Conservation (phyloP, 2,113 vertebrate genomes). For the Dissostichus mawsoni region DNA sequence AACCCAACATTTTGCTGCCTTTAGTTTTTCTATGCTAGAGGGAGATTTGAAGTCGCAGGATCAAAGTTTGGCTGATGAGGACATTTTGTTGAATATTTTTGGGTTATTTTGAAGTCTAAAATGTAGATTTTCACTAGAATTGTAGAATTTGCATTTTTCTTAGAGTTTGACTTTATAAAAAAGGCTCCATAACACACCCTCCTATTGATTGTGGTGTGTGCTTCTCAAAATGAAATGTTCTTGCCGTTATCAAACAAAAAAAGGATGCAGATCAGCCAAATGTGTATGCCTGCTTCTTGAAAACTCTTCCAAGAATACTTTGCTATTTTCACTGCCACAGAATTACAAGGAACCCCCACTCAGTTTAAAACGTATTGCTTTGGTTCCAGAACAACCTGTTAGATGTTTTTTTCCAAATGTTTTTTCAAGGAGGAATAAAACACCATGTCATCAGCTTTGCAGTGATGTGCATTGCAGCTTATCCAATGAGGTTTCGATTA, state of each 20-base stretch:
- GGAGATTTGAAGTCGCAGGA: constrained; percentile 9
- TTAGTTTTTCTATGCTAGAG: neutral
- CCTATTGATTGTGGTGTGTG: neutral
- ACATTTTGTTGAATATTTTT: constrained; percentile 1
- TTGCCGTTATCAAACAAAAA: neutral
- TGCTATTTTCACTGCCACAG: constrained; percentile 37
- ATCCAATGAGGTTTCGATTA: neutral
- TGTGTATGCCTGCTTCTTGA: constrained; percentile 28
- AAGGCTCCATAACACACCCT: neutral
- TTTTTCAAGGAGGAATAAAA: neutral
- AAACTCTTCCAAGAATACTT: neutral
- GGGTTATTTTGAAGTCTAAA: constrained; percentile 3
- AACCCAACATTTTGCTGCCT: neutral
- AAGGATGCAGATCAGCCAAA: neutral
- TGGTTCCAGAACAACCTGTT: neutral
- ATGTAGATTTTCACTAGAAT: constrained; percentile 1
- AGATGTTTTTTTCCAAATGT: neutral
- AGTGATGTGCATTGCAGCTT: neutral
- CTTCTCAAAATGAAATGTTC: neutral
- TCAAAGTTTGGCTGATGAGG: neutral
- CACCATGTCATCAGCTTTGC: neutral
- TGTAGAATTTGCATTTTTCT: neutral
- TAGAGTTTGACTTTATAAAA: too few species aligned
- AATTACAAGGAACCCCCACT: constrained; percentile 12
- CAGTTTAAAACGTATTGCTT: constrained; percentile 9